Evolutionary conservation across 1,140 invertebrate species (phyloP).

Genomic region (Galendromus occidentalis): DNA sequence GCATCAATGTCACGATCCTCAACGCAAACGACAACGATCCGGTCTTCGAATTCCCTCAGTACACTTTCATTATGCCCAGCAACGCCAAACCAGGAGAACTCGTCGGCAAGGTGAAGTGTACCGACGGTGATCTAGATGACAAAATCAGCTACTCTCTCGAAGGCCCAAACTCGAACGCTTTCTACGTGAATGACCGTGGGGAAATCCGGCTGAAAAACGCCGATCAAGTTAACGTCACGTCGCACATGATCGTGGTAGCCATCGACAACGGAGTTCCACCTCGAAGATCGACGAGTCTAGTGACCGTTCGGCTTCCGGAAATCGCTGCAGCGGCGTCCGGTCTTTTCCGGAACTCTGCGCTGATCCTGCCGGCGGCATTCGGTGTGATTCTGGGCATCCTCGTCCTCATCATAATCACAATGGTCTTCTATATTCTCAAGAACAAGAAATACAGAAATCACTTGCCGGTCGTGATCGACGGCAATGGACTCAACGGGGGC

Average conservation of each 20-base stretch:
- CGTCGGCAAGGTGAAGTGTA: slow-evolving; percentile 38
- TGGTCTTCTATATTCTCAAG: slow-evolving; percentile 53
- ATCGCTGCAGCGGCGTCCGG: slow-evolving; percentile 12
- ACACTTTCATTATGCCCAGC: slow-evolving; percentile 50
- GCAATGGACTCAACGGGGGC: slow-evolving; percentile 2
- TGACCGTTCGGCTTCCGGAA: slow-evolving; percentile 44
- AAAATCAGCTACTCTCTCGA: slow-evolving; percentile 18
- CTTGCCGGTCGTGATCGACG: background rate
- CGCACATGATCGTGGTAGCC: slow-evolving; percentile 52
- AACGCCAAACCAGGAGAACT: slow-evolving; percentile 22
- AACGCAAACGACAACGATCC: slow-evolving; percentile 79
- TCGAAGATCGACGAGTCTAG: slow-evolving; percentile 45
- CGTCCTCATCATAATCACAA: slow-evolving; percentile 45
- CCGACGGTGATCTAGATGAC: slow-evolving; percentile 21
- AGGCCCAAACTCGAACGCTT: slow-evolving; percentile 24
- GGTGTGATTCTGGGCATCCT: slow-evolving; percentile 47
- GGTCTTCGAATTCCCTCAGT: slow-evolving; percentile 59
- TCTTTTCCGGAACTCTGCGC: slow-evolving; percentile 21
- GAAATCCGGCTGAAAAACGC: slow-evolving; percentile 30
- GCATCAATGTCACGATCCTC: slow-evolving; percentile 53
- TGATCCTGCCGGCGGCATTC: slow-evolving; percentile 43
- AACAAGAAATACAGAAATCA: slow-evolving; percentile 35
- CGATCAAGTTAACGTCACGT: slow-evolving; percentile 33
- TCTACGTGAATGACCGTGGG: slow-evolving; percentile 34
- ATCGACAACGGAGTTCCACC: slow-evolving; percentile 54